A percentile compares a stretch with the other conserved stretches of the same genome.
Conservation (phyloP, 2,888 invertebrate species). For the Xylota sylvarum region DNA sequence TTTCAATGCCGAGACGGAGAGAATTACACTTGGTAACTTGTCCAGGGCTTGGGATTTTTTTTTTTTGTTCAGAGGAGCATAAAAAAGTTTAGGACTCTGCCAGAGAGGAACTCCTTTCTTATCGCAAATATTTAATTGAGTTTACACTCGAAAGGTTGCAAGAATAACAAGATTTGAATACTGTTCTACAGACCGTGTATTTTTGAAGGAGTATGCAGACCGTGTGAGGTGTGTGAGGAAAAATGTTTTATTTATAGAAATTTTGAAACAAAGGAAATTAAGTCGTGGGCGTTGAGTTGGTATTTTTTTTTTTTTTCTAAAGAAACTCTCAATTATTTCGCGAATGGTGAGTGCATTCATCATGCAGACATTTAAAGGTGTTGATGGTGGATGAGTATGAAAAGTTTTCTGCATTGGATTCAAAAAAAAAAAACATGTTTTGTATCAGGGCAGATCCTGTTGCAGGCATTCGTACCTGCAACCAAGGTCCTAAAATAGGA, state of each 20-base stretch:
- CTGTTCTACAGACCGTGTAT: neutral
- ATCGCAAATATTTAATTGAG: slow-evolving; percentile 26
- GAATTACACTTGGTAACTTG: slow-evolving; percentile 33
- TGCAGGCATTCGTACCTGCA: no score
- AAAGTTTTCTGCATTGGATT: no score
- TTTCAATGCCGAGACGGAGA: slow-evolving; percentile 24
- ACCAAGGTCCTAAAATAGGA: no score
- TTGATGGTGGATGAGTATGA: no score
- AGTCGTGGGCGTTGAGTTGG: neutral
- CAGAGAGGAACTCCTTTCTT: neutral
- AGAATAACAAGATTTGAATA: slow-evolving; percentile 6
- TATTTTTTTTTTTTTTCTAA: neutral
- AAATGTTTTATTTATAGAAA: neutral
- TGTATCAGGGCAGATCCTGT: no score
- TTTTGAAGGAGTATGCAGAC: neutral
- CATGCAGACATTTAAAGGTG: no score
- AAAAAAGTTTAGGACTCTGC: slow-evolving; percentile 20
- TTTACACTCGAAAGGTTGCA: neutral
- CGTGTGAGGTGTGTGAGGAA: neutral
- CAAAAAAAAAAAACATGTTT: no score
- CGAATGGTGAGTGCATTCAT: no score
- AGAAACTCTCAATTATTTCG: no score
- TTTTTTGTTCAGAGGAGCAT: neutral
- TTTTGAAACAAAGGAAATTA: neutral
- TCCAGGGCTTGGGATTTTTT: neutral